Evolutionary conservation across 2,888 invertebrate genomes (phyloP).

Genomic region (Scotopteryx bipunctaria): DNA sequence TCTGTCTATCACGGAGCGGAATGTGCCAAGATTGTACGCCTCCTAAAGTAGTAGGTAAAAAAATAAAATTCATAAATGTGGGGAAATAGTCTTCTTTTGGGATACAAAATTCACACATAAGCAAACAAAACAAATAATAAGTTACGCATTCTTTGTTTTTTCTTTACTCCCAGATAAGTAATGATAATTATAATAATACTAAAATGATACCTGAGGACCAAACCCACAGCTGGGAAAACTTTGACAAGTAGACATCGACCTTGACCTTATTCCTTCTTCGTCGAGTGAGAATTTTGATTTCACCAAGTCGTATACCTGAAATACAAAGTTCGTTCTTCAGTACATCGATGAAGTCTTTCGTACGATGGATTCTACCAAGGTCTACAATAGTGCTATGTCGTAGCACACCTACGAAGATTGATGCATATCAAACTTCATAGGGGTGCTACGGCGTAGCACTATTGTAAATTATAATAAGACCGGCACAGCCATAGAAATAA

Average conservation of each 20-base stretch:
- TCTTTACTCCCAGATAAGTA: no score
- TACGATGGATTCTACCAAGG: neutral
- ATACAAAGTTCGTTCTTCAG: no score
- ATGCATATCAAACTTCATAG: no score
- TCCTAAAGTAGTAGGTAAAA: slow-evolving; percentile 42
- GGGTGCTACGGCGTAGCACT: no score
- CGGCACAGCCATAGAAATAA: no score
- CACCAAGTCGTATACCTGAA: slow-evolving; percentile 53
- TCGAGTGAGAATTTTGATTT: slow-evolving; percentile 47
- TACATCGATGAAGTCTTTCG: no score
- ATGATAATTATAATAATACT: neutral
- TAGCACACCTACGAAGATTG: neutral
- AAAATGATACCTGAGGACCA: slow-evolving; percentile 19
- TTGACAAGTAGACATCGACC: slow-evolving; percentile 1
- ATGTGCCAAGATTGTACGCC: slow-evolving; percentile 43
- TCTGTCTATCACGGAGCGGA: slow-evolving; percentile 54
- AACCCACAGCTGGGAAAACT: slow-evolving; percentile 16
- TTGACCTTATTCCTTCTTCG: slow-evolving; percentile 15
- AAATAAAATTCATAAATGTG: no score
- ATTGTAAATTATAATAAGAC: no score
- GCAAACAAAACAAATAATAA: no score
- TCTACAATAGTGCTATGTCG: neutral
- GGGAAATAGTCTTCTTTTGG: no score
- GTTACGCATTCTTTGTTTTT: no score
- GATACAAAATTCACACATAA: no score